Conservation (phyloP, 2,888 invertebrate species). For the Brachyopa scutellaris region DNA sequence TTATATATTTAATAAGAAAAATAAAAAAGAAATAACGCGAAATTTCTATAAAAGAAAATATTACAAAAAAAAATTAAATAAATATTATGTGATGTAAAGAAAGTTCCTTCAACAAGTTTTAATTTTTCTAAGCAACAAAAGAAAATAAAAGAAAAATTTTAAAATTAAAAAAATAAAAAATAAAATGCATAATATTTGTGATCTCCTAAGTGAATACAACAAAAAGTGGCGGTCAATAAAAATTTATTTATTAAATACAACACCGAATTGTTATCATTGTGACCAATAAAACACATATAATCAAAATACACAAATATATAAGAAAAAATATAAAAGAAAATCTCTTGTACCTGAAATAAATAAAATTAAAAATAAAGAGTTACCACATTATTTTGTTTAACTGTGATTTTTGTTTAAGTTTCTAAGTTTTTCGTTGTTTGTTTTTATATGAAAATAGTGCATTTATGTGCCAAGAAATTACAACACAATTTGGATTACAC, state of each 20-base stretch:
- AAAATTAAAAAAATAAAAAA: conserved; percentile 73
- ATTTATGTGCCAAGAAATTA: conserved; percentile 54
- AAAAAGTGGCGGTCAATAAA: conserved; percentile 62
- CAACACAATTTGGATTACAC: conserved; percentile 50
- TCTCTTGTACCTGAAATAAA: conserved; percentile 69
- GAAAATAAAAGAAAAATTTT: conserved; percentile 40
- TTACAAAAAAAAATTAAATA: conserved; percentile 37
- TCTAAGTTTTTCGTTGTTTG: conserved; percentile 37
- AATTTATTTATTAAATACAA: conserved; percentile 40
- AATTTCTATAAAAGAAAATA: conserved; percentile 53
- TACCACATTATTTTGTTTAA: conserved; percentile 49
- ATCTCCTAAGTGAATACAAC: conserved; percentile 60
- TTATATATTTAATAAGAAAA: conserved; percentile 15
- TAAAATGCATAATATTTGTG: conserved; percentile 73
- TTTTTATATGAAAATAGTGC: conserved; percentile 41
- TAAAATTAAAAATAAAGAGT: conserved; percentile 12
- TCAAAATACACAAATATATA: conserved; percentile 24
- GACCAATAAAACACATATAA: conserved; percentile 40
- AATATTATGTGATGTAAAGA: conserved; percentile 76
- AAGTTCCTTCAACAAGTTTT: conserved; percentile 73
- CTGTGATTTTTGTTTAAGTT: conserved; percentile 71
- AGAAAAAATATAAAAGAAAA: conserved; percentile 6
- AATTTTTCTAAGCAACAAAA: conserved; percentile 75
- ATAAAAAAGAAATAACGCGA: conserved; percentile 54
- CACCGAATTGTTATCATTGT: conserved; percentile 20